Conservation (phyloP, 2,888 invertebrate genomes). For the Deilephila elpenor region DNA sequence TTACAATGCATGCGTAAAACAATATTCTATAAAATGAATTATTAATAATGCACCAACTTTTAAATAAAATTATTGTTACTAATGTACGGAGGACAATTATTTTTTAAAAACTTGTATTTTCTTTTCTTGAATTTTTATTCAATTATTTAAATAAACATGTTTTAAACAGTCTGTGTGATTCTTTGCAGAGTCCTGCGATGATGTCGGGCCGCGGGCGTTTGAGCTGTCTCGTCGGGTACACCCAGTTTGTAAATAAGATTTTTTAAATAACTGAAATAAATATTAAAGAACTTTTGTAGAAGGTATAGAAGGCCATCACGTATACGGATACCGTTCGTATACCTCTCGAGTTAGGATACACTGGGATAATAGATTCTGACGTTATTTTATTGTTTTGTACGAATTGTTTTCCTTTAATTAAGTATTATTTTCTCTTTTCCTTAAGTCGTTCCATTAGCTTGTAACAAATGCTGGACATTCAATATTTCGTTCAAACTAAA, state of each 20-base stretch:
- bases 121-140: neutral
- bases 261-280: constrained; percentile 40
- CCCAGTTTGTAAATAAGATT: constrained; percentile 65
- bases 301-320: constrained; percentile 28
- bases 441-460: neutral
- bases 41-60: no score
- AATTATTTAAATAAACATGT: neutral
- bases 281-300: constrained; percentile 33
- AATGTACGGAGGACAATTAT: no score
- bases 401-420: neutral
- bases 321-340: constrained; percentile 29
- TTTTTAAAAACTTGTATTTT: no score
- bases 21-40: no score
- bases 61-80: no score
- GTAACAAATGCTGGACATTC: neutral
- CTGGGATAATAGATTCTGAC: neutral
- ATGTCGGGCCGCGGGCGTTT: constrained; percentile 64
- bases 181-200: constrained; percentile 77
- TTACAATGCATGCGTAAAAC: no score
- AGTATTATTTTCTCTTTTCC: neutral
- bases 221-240: constrained; percentile 44
- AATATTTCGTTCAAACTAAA: neutral
- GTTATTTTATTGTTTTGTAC: neutral
- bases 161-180: constrained; percentile 36
- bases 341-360: constrained; percentile 15